phyloP scores from a whole-genome alignment of 1,140 invertebrate genomes.

The Aphis gossypii region DNA sequence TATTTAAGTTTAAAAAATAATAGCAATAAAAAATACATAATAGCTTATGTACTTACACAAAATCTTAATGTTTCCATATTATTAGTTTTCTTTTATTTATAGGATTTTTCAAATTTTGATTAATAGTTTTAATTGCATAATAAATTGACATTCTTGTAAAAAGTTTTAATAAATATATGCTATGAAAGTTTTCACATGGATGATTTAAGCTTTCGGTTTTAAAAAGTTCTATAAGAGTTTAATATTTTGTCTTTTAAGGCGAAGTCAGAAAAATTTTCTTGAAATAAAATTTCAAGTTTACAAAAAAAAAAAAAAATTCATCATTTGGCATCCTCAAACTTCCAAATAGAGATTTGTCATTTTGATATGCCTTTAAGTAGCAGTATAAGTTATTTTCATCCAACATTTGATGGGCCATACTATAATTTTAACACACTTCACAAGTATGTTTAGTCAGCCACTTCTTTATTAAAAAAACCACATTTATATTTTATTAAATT shows the following conservation, averaged over 20 bases:
- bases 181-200: neutral
- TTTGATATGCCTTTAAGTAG: neutral
- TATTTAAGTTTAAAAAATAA: no score
- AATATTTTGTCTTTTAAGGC: neutral
- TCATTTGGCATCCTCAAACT: no score
- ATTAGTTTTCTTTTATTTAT: neutral
- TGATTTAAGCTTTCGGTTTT: neutral
- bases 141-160: neutral
- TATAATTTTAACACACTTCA: neutral
- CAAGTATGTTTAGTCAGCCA: neutral
- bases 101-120: no score
- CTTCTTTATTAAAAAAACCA: constrained; percentile 18
- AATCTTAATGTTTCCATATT: neutral
- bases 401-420: neutral
- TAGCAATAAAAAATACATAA: no score
- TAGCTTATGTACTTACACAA: no score
- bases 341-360: no score
- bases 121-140: neutral
- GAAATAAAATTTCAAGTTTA: no score
- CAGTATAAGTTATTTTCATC: neutral
- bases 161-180: neutral
- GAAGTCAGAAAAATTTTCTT: neutral
- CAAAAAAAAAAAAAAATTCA: no score
- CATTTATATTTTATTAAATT: constrained; percentile 17
- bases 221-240: neutral